Evolutionary conservation across 1,140 invertebrate species (phyloP), one percentile per base, ranked within the genome.

Genomic region (Saccostrea glomerata): DNA sequence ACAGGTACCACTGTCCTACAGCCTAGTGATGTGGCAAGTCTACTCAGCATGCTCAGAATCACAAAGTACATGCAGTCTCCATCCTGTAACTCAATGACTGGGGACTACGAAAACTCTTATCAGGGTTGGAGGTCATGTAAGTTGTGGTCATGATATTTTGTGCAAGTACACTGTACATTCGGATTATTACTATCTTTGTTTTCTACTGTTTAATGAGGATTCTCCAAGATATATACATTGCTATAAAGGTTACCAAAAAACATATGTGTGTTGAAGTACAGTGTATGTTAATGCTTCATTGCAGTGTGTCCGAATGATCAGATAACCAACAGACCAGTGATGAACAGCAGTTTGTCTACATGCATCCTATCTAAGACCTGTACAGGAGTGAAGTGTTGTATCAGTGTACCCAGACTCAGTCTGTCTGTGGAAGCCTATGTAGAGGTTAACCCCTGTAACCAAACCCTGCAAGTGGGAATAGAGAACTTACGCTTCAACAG

Each of bases 361-460:
- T 92, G 91, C 56, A 86, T 89, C 55, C 15, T 92, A 0, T 77
- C 55, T 3, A 20, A 20, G 9, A 82, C 90, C 20, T 92, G 91
- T 86, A 88, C 87, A 40, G 83, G 88, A 13, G 60, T 92, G 15
- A 85, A 90, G 58, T 92, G 91, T 86, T 91, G 90, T 86, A 56
- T 90, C 17, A 58, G 85, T 47, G 88, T 87, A 12, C 47, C 58
- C 2, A 86, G 89, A 77, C 84, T 89, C 9, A 85, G 86, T 40
- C 88, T 87, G 84, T 85, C 87, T 23, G 86, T 91, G 73, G 86
- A 92, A 55, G 83, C 85, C 9, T 88, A 82, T 73, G 60, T 92
- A 13, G 87, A 89, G n/a, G 30, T 92, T 2, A 86, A 90, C 36
- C 86, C 70, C 0, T 92, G 90, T 87, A 87, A 90, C 47, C 87